phyloP scores from a whole-genome alignment of 2,797 vertebrate species.

The Leontopithecus rosalia region DNA sequence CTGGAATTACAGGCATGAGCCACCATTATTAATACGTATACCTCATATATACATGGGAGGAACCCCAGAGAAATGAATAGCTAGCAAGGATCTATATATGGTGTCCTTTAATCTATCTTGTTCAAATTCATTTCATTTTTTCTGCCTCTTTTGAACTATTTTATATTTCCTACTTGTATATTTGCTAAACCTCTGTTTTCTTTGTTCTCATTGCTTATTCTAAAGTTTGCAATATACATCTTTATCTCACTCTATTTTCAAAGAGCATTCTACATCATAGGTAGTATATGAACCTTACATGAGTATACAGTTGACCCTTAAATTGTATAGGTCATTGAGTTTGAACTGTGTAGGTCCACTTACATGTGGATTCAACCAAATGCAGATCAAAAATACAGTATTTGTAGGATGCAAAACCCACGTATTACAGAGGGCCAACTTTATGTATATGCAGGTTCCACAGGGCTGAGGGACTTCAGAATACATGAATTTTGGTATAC shows the following conservation, averaged over 20 bases:
- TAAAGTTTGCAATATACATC: background rate
- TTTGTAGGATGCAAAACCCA: background rate
- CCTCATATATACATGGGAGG: background rate
- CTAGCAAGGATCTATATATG: background rate
- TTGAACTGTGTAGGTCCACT: background rate
- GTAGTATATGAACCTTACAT: background rate
- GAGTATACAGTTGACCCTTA: background rate
- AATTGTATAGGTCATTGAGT: background rate
- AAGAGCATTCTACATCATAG: background rate
- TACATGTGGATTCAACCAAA: background rate
- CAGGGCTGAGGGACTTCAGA: background rate
- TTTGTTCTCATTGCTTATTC: background rate
- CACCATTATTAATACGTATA: background rate
- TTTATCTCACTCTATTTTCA: background rate
- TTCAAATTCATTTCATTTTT: background rate
- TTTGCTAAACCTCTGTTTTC: background rate
- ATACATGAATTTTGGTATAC: background rate
- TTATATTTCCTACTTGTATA: background rate
- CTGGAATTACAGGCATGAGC: too few species aligned
- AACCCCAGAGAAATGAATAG: background rate
- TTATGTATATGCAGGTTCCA: background rate
- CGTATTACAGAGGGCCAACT: background rate
- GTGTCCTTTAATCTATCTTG: background rate
- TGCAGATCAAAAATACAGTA: background rate
- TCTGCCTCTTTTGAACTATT: background rate